phyloP scores from a whole-genome alignment of 2,113 vertebrate genomes.

The Phodopus roborovskii region DNA sequence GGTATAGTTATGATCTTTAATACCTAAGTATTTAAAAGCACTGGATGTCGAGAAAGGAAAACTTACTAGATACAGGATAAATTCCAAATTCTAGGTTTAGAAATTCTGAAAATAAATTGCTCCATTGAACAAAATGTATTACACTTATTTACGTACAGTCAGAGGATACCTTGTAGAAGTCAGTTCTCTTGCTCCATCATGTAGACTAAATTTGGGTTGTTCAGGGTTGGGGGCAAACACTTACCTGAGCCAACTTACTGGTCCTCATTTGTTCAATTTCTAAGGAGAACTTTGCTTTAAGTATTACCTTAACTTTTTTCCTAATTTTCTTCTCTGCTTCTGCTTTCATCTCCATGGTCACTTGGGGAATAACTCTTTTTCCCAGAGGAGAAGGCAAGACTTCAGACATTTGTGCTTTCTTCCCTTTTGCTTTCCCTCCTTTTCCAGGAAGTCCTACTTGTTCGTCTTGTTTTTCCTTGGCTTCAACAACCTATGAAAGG shows the following conservation, averaged over 20 bases:
- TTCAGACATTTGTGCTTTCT: conserved; percentile 90
- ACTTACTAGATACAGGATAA: conserved; percentile 1
- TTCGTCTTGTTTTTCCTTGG: conserved; percentile 89
- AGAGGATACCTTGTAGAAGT: not conserved
- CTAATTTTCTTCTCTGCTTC: conserved; percentile 92
- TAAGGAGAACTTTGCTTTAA: conserved; percentile 39
- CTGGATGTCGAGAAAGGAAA: not conserved
- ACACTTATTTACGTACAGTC: not conserved
- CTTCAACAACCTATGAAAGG: conserved; percentile 87
- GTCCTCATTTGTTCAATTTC: not conserved
- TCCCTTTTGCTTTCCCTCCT: conserved; percentile 86
- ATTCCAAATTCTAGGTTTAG: not conserved
- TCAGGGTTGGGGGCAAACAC: not conserved
- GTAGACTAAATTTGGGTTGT: not conserved
- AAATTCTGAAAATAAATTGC: not conserved
- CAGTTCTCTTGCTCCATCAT: not conserved
- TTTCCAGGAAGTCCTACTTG: conserved; percentile 82
- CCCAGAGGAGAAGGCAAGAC: conserved; percentile 93
- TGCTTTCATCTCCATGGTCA: conserved; percentile 95
- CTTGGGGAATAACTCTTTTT: conserved; percentile 90
- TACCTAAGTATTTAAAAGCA: not conserved
- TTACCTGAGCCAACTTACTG: not conserved
- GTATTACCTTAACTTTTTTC: conserved; percentile 92
- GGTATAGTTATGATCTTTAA: conserved; percentile 2
- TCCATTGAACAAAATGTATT: not conserved